A percentile compares a stretch with the other conserved stretches of the same genome.
Conservation (phyloP, 2,113 vertebrate genomes). For the Trinectes maculatus region DNA sequence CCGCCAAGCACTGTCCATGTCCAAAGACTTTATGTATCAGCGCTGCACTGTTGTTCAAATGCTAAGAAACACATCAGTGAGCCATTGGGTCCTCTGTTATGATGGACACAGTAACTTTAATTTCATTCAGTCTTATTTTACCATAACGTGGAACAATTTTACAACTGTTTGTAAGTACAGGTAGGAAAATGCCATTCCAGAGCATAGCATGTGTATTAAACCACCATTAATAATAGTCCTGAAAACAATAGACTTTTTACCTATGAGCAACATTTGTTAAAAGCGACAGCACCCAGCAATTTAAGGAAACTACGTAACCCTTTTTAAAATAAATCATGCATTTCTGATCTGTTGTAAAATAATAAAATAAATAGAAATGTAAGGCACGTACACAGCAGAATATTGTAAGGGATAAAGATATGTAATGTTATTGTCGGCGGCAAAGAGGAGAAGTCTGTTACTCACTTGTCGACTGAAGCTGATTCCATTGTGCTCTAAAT, state of each 20-base stretch:
- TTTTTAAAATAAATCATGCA: no score
- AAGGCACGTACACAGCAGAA: no score
- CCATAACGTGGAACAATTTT: no score
- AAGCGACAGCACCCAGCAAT: neutral
- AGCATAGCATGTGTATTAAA: neutral
- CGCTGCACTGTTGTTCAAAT: neutral
- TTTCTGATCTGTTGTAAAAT: no score
- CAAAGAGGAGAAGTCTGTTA: neutral
- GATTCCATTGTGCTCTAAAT: conserved; percentile 88
- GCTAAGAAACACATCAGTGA: neutral
- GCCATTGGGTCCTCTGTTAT: neutral
- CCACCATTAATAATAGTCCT: neutral
- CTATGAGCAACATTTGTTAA: neutral
- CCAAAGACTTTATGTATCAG: neutral
- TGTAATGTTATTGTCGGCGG: no score
- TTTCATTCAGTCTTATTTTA: no score
- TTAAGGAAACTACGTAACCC: no score
- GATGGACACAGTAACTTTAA: neutral
- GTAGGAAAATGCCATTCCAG: neutral
- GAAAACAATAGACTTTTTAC: neutral
- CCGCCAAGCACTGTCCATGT: no score
- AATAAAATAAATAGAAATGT: no score
- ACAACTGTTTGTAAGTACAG: neutral
- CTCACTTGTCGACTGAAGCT: conserved; percentile 92
- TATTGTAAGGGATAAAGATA: no score